Percentiles rank a stretch among this genome's conserved stretches.
These are phyloP conservation scores for Gobio gobio DNA, from an alignment of 2,113 vertebrate genomes.

Conservation along the genomic window DNA sequence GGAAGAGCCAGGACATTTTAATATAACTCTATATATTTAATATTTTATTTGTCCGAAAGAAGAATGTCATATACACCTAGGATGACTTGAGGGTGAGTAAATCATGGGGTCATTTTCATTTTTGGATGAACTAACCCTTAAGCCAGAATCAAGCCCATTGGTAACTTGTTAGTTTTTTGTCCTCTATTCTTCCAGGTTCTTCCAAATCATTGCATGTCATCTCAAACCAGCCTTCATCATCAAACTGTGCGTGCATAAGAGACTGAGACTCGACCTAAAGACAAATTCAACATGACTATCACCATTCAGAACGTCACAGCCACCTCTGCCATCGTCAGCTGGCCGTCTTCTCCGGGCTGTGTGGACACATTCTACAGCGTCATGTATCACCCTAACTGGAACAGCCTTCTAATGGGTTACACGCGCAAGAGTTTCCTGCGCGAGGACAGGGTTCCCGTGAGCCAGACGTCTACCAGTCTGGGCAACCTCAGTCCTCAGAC, in stretches of 20 bases:
- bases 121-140: not conserved
- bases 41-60: no score
- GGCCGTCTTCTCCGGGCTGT: slow-evolving; percentile 78
- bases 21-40: no score
- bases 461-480: slow-evolving; percentile 78
- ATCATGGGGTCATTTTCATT: no score
- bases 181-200: slow-evolving; percentile 7
- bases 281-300: slow-evolving; percentile 74
- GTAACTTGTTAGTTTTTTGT: not conserved
- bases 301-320: slow-evolving; percentile 81
- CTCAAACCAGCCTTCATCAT: not conserved
- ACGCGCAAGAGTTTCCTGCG: slow-evolving; percentile 82
- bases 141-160: not conserved
- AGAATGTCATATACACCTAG: no score
- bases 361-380: slow-evolving; percentile 86
- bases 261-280: not conserved
- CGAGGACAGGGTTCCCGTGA: slow-evolving; percentile 84
- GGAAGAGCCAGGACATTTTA: no score
- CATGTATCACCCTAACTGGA: slow-evolving; percentile 89
- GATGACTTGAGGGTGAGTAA: no score
- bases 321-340: slow-evolving; percentile 80
- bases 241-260: not conserved
- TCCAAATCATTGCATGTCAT: not conserved
- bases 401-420: slow-evolving; percentile 79
- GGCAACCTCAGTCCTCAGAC: slow-evolving; percentile 84